phyloP scores from a whole-genome alignment of 2,888 invertebrate genomes.

The Aporophyla nigra region DNA sequence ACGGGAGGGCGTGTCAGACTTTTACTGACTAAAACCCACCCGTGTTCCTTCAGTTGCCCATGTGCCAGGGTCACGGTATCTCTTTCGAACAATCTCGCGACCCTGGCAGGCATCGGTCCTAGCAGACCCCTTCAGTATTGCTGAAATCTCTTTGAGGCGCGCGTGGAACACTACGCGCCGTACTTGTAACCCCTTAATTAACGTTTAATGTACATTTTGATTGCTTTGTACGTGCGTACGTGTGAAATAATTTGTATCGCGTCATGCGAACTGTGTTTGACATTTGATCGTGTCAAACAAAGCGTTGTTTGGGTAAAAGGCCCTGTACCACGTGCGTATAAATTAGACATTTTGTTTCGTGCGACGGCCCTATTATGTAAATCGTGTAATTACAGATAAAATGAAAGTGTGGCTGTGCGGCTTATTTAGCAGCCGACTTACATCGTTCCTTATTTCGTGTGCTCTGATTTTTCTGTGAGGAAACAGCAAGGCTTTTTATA shows the following conservation, averaged over 20 bases:
- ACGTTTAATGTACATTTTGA: constrained; percentile 30
- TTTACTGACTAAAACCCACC: too few relatives aligned
- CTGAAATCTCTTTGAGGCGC: too few relatives aligned
- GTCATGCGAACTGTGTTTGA: constrained; percentile 53
- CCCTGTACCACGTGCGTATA: constrained; percentile 21
- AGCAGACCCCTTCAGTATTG: too few relatives aligned
- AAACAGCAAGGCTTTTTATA: constrained; percentile 12
- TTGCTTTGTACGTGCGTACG: constrained; percentile 24
- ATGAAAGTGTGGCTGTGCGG: constrained; percentile 8
- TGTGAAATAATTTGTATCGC: constrained; percentile 31
- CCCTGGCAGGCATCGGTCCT: too few relatives aligned
- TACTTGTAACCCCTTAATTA: constrained; percentile 25
- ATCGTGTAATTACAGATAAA: constrained; percentile 32
- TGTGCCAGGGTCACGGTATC: too few relatives aligned
- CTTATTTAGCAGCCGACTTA: constrained; percentile 3
- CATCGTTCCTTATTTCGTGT: constrained; percentile 9
- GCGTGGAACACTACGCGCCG: too few relatives aligned
- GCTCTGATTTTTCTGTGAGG: neutral
- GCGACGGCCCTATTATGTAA: constrained; percentile 29
- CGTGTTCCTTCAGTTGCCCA: too few relatives aligned
- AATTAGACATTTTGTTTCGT: constrained; percentile 50
- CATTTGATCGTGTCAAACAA: constrained; percentile 49
- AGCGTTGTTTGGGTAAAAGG: constrained; percentile 27
- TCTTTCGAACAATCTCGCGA: too few relatives aligned
- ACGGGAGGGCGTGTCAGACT: too few relatives aligned